Evolutionary conservation across 2,113 vertebrate genomes (phyloP), one percentile per base, ranked within the genome.

Genomic region (Jacana jacana): DNA sequence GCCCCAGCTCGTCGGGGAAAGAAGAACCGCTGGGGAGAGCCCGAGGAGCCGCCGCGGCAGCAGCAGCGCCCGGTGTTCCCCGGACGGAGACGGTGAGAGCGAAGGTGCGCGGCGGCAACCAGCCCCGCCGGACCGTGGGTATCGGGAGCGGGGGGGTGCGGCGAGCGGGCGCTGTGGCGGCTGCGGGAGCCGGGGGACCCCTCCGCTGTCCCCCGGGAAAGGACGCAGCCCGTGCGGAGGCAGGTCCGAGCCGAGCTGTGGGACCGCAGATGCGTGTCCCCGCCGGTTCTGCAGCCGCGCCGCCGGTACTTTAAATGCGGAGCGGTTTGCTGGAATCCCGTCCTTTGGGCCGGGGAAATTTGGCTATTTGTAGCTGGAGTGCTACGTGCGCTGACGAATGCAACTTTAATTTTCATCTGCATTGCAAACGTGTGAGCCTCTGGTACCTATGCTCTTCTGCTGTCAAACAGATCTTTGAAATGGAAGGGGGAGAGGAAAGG

Each of bases 351-450:
- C 19, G 0, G 20, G 78, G 35, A 10, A 14, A 31, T 28, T 3
- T 7, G 66, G 61, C 3, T 31, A 0, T 23, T 79, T 31, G 66
- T 13, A 9, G 61, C 63, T 16, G 10, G 31, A 69, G 76, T 19
- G 42, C 71, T 46, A 0, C n/a, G 0, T 11, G 73, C 81, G 1
- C 25, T 9, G 83, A 5, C 4, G 17, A 49, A 55, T 3, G 48
- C 52, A 93, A 94, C 95, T 95, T 92, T 40, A 30, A 75, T 90
- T 92, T 72, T 46, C 69, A 40, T 23, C 60, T 1, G 28, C 51
- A 4, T 64, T 64, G 73, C 60, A 24, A 54, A 75, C 10, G n/a
- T 35, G 11, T 8, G 83, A 81, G 69, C 61, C 44, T 42, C 11
- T 9, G 33, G 5, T 83, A 44, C 48, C n/a, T 35, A 23, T 25